Evolutionary conservation across 1,140 invertebrate species (phyloP).

Genomic region (Drosophila triauraria): DNA sequence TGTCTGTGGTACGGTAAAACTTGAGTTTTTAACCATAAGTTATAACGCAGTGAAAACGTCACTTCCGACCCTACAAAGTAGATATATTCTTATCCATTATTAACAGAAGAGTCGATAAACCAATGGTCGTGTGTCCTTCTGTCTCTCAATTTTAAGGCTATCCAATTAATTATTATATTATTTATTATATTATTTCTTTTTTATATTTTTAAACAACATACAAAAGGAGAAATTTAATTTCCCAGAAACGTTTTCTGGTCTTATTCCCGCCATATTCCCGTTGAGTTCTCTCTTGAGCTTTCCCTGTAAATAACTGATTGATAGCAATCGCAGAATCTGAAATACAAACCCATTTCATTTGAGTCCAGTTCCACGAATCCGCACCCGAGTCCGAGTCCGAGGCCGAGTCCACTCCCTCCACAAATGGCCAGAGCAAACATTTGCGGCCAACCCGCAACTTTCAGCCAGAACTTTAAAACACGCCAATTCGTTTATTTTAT

Average conservation of each 20-base stretch:
- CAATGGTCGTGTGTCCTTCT: no score
- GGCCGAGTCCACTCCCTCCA: conserved; percentile 1
- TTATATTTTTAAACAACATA: no score
- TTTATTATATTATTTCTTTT: no score
- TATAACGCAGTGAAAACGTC: no score
- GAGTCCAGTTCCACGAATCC: conserved; percentile 33
- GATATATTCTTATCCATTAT: no score
- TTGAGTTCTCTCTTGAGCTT: conserved; percentile 9
- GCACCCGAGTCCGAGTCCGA: not conserved
- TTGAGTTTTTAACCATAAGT: no score
- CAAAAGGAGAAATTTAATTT: no score
- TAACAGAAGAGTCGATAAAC: no score
- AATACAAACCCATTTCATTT: conserved; percentile 47
- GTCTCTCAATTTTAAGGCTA: no score
- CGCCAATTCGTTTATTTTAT: conserved; percentile 56
- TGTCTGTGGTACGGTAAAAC: no score
- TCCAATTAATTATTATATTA: no score
- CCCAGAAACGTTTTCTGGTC: not conserved
- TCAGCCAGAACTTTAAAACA: conserved; percentile 65
- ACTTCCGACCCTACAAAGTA: no score
- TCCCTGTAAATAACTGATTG: conserved; percentile 32
- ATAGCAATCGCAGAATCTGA: conserved; percentile 45
- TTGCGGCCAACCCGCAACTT: conserved; percentile 48
- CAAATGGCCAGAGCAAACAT: conserved; percentile 20
- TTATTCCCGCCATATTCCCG: not conserved